Evolutionary conservation across 2,888 invertebrate genomes (phyloP).

Genomic region (Plebejus melissa): DNA sequence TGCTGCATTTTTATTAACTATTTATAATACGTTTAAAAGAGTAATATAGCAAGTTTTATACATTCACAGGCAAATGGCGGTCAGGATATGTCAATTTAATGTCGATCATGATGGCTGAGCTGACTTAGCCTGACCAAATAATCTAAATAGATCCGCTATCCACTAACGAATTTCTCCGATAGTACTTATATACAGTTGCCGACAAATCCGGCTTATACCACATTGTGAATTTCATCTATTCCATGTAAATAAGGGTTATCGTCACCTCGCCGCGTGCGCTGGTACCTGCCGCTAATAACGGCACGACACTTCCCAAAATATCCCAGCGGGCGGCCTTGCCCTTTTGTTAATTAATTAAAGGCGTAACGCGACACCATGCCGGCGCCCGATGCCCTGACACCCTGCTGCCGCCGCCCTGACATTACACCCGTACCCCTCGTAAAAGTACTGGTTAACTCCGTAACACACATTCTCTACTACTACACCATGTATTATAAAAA

Average conservation of each 20-base stretch:
- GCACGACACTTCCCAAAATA: slow-evolving; percentile 17
- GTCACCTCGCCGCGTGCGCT: neutral
- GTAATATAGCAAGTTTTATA: too few relatives aligned
- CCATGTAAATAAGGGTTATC: neutral
- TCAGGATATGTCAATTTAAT: too few relatives aligned
- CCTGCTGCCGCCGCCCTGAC: neutral
- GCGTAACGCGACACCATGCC: neutral
- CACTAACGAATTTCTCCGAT: too few relatives aligned
- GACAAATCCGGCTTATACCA: neutral
- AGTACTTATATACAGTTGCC: too few relatives aligned
- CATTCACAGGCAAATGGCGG: too few relatives aligned
- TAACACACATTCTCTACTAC: neutral
- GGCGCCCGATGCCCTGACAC: neutral
- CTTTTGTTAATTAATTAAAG: slow-evolving; percentile 25
- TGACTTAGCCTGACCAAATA: too few relatives aligned
- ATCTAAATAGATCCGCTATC: too few relatives aligned
- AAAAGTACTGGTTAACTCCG: neutral
- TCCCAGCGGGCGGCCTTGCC: slow-evolving; percentile 18
- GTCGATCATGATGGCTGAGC: too few relatives aligned
- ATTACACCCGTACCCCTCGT: neutral
- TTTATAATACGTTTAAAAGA: too few relatives aligned
- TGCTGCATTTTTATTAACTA: neutral
- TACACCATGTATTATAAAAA: neutral
- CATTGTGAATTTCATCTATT: neutral
- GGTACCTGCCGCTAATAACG: neutral